phyloP scores from a whole-genome alignment of 2,113 vertebrate species.

The Podarcis muralis region DNA sequence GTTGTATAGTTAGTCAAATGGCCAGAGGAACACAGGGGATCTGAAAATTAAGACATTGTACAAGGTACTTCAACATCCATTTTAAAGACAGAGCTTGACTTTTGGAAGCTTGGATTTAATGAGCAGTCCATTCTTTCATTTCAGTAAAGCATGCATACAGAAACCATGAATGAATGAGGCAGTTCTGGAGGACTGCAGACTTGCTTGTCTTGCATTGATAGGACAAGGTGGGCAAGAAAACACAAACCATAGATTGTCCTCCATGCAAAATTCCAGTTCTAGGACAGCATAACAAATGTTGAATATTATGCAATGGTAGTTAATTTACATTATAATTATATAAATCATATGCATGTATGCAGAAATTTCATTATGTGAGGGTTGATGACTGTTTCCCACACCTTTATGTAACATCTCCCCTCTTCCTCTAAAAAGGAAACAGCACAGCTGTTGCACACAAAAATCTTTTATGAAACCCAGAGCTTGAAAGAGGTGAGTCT shows the following conservation, averaged over 20 bases:
- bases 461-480: background rate
- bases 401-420: background rate
- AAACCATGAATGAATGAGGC: background rate
- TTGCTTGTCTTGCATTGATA: background rate
- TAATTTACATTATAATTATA: background rate
- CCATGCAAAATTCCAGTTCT: background rate
- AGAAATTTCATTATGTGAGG: background rate
- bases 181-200: background rate
- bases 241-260: background rate
- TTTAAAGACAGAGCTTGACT: background rate
- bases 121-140: background rate
- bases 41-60: background rate
- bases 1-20: conserved; percentile 8
- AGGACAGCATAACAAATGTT: background rate
- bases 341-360: background rate
- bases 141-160: background rate
- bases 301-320: background rate
- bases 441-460: background rate
- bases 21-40: background rate
- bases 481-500: background rate
- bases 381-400: background rate
- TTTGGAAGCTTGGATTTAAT: background rate
- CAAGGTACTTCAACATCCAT: background rate
- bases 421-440: background rate
- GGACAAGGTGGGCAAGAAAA: background rate